These are phyloP conservation scores for Indicator indicator DNA, from an alignment of 2,113 vertebrate genomes.

Conservation along the genomic window DNA sequence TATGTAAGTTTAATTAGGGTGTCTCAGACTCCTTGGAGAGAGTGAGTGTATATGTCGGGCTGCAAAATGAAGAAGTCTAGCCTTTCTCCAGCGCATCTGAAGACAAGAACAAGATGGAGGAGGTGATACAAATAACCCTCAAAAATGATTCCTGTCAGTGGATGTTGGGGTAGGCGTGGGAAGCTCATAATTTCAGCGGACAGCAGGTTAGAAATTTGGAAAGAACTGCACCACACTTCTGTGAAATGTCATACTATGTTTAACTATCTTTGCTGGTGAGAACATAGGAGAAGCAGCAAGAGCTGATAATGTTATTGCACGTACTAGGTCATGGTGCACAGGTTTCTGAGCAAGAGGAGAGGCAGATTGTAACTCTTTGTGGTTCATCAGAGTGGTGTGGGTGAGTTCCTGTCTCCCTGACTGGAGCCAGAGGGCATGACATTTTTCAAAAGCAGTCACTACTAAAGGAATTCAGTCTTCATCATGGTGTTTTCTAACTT, in stretches of 20 bases:
- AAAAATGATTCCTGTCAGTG: neutral
- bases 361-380: neutral
- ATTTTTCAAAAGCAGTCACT: neutral
- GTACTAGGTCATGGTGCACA: neutral
- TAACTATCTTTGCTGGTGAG: neutral
- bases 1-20: slow-evolving; percentile 8
- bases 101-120: slow-evolving; percentile 28
- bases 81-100: neutral
- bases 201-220: neutral
- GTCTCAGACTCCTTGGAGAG: neutral
- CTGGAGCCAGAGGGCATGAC: neutral
- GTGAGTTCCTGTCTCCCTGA: neutral
- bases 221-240: neutral
- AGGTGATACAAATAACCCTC: slow-evolving; percentile 28
- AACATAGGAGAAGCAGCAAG: neutral
- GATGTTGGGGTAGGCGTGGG: slow-evolving; percentile 30
- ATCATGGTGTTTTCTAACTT: neutral
- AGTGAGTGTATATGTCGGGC: neutral
- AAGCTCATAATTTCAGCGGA: slow-evolving; percentile 17
- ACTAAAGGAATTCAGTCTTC: neutral
- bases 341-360: neutral
- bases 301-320: neutral
- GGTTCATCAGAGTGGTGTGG: neutral
- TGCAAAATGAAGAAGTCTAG: slow-evolving; percentile 3
- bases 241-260: neutral